Conservation (phyloP, 2,888 invertebrate genomes). For the Dendrolimus pini region DNA sequence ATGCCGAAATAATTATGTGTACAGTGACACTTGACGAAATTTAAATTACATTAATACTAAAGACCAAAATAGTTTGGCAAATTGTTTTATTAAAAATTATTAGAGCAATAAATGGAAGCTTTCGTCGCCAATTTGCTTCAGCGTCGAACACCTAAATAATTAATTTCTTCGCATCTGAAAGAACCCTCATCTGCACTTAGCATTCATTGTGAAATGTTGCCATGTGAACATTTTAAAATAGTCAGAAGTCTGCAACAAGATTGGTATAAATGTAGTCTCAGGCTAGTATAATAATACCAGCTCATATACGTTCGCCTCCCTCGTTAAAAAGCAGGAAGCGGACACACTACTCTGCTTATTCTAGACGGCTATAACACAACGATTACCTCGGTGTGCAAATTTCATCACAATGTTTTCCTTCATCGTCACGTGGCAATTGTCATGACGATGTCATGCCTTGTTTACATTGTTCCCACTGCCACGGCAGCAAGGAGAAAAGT, state of each 20-base stretch:
- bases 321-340: background rate
- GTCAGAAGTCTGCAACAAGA: no score
- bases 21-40: no score
- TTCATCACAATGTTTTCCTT: no score
- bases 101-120: conserved; percentile 21
- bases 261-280: no score
- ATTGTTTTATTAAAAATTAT: conserved; percentile 20
- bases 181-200: conserved; percentile 35
- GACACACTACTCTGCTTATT: background rate
- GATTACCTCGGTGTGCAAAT: no score
- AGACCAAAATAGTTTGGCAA: background rate
- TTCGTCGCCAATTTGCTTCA: conserved; percentile 26
- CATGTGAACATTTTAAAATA: background rate
- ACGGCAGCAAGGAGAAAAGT: no score
- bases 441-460: no score
- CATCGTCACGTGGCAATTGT: no score
- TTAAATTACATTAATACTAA: conserved; percentile 5
- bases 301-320: background rate
- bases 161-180: conserved; percentile 35
- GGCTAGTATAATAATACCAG: background rate
- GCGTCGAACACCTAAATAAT: conserved; percentile 36
- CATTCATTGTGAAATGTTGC: conserved; percentile 5
- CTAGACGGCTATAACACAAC: no score
- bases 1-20: no score
- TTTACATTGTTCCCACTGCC: no score